Evolutionary conservation across 2,797 vertebrate genomes (phyloP), one percentile per base, ranked within the genome.

Genomic region (Lepidocolaptes lacrymiger): DNA sequence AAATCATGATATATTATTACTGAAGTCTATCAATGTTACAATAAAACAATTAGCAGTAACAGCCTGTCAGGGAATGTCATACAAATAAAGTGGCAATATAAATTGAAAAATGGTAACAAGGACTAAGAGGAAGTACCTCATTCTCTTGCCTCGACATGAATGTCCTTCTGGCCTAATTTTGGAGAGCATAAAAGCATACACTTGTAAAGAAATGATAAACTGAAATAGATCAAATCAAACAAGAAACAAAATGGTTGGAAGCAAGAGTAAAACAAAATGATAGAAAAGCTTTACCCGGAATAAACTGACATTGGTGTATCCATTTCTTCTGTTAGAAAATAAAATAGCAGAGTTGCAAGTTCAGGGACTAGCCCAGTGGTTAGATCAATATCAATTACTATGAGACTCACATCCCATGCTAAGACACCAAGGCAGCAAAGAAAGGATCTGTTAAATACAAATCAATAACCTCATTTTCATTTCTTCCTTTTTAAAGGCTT

Each of bases 311-410:
- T 66, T 51, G n/a, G n/a, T 75, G 7, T 81, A 71, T 14, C 12
- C 4, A 1, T 39, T 72, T 86, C 23, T 71, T 89, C 77, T 91
- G 37, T 39, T 69, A 76, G 41, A 73, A 95, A 91, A 89, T 39
- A 62, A 91, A 94, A 12, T 39, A 58, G 7, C 5, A 78, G 39
- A 63, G 51, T 81, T 90, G 63, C n/a, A 92, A 82, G 77, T 91
- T 94, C 84, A 94, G 39, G 36, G 28, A 48, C 54, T 62, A 69
- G n/a, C 20, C 71, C 46, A 66, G 43, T 51, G 46, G 18, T 66
- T 39, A 73, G 48, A 94, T 94, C 92, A 85, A 87, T 96, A 89
- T 87, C 81, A 93, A 85, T 92, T 94, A 95, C 71, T 91, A 61
- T 78, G 49, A 86, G 58, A 34, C 41, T 84, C 51, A 66, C 20